phyloP scores from a whole-genome alignment of 2,797 vertebrate genomes.

The Cercopithecus neglectus region DNA sequence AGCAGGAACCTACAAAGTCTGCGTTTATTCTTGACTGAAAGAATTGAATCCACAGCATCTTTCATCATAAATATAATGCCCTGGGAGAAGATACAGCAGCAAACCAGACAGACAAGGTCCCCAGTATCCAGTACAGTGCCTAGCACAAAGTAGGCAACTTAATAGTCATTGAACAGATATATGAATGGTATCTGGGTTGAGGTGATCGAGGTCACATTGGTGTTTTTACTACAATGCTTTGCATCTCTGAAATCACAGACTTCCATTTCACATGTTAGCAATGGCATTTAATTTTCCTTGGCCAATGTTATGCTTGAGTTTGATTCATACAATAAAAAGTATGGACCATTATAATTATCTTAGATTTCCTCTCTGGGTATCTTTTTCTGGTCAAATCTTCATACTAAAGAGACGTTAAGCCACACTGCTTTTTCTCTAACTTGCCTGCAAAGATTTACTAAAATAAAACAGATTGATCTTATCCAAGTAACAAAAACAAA shows the following conservation, averaged over 20 bases:
- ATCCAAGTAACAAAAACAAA: constrained; percentile 34
- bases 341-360: constrained; percentile 28
- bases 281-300: constrained; percentile 30
- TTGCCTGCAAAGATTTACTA: constrained; percentile 40
- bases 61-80: constrained; percentile 53
- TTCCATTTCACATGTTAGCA: not conserved
- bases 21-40: constrained; percentile 24
- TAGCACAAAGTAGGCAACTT: not conserved
- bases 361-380: constrained; percentile 34
- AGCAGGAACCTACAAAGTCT: not conserved
- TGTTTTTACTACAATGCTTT: not conserved
- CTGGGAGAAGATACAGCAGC: constrained; percentile 47
- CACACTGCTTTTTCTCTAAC: not conserved
- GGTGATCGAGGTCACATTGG: not conserved
- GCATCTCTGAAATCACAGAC: not conserved
- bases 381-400: constrained; percentile 41
- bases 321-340: constrained; percentile 43
- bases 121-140: not conserved
- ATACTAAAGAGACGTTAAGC: not conserved
- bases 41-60: constrained; percentile 17
- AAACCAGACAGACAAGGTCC: constrained; percentile 32
- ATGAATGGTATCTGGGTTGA: not conserved
- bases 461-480: constrained; percentile 42
- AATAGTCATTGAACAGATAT: not conserved
- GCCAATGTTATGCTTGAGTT: constrained; percentile 52